These are phyloP conservation scores for Augiades crinisus DNA, from an alignment of 2,888 invertebrate species.

Conservation along the genomic window DNA sequence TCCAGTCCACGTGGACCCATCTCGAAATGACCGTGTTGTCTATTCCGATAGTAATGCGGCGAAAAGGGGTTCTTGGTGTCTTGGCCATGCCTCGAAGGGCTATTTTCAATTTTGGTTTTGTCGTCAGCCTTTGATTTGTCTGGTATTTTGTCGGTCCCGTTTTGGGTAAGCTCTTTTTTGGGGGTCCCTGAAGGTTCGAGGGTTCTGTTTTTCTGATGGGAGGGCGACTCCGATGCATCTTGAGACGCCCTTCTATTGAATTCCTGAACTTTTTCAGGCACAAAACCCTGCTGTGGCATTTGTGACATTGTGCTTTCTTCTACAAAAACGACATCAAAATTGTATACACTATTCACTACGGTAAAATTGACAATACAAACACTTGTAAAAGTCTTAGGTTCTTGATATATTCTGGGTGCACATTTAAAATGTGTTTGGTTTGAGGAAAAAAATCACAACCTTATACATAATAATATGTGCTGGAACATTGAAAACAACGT, in stretches of 20 bases:
- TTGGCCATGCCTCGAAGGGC: conserved; percentile 47
- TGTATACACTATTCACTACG: conserved; percentile 38
- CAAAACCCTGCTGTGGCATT: conserved; percentile 66
- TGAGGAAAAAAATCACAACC: conserved; percentile 68
- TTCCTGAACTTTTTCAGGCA: conserved; percentile 71
- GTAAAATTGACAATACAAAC: conserved; percentile 51
- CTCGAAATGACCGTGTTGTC: conserved; percentile 72
- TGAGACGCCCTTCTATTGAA: conserved; percentile 68
- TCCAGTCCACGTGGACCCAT: conserved; percentile 75
- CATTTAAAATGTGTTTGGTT: conserved; percentile 43
- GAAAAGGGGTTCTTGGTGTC: conserved; percentile 72
- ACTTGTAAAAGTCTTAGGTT: conserved; percentile 45
- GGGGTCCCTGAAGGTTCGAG: conserved; percentile 33
- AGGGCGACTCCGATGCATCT: conserved; percentile 56
- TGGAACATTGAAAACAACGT: conserved; percentile 32
- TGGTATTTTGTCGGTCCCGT: conserved; percentile 36
- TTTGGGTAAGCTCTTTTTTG: conserved; percentile 55
- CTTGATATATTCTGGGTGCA: conserved; percentile 28
- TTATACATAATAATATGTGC: conserved; percentile 47
- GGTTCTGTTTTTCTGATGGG: conserved; percentile 34
- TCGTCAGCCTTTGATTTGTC: conserved; percentile 40
- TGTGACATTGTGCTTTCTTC: conserved; percentile 58
- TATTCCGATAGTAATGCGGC: conserved; percentile 61
- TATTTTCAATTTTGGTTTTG: conserved; percentile 46
- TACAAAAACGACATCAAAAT: conserved; percentile 54